Percentiles rank a stretch among this genome's conserved stretches.
Evolutionary conservation across 2,797 vertebrate species (phyloP).

Genomic region (Cyclopterus lumpus): DNA sequence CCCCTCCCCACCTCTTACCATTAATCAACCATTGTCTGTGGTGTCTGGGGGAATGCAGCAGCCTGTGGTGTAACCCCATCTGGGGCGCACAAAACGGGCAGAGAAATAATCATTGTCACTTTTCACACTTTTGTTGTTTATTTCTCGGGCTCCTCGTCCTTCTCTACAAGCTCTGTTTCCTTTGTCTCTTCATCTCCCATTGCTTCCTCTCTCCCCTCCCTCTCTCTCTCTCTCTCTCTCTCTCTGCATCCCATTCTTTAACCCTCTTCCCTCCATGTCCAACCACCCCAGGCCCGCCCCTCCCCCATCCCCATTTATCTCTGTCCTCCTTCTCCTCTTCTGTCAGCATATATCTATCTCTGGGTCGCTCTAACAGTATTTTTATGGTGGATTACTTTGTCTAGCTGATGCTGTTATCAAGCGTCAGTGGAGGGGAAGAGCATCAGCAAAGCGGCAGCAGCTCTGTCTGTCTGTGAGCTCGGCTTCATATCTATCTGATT

Average conservation of each 20-base stretch:
- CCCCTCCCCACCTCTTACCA: slow-evolving; percentile 21
- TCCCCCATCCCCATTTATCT: slow-evolving; percentile 41
- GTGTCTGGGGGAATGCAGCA: slow-evolving; percentile 42
- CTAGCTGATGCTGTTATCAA: slow-evolving; percentile 79
- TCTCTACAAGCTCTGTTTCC: slow-evolving; percentile 9
- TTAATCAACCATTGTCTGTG: slow-evolving; percentile 56
- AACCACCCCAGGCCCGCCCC: slow-evolving; percentile 13
- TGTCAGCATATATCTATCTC: slow-evolving; percentile 72
- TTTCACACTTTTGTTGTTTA: slow-evolving; percentile 29
- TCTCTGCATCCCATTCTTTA: slow-evolving; percentile 14
- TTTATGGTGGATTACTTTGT: slow-evolving; percentile 83
- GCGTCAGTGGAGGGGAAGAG: slow-evolving; percentile 79
- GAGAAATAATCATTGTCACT: slow-evolving; percentile 26
- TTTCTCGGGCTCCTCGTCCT: slow-evolving; percentile 21
- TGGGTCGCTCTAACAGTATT: slow-evolving; percentile 67
- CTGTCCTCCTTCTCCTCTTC: slow-evolving; percentile 36
- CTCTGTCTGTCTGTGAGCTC: slow-evolving; percentile 35
- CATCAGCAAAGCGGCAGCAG: slow-evolving; percentile 58
- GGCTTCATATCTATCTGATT: slow-evolving; percentile 37
- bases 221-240: not conserved
- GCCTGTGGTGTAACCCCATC: slow-evolving; percentile 24
- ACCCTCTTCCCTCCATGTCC: slow-evolving; percentile 20
- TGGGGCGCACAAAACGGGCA: slow-evolving; percentile 14
- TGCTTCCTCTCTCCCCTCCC: slow-evolving; percentile 13
- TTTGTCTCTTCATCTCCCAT: slow-evolving; percentile 35